phyloP scores from a whole-genome alignment of 2,888 invertebrate genomes.

The Copidosoma aretas region DNA sequence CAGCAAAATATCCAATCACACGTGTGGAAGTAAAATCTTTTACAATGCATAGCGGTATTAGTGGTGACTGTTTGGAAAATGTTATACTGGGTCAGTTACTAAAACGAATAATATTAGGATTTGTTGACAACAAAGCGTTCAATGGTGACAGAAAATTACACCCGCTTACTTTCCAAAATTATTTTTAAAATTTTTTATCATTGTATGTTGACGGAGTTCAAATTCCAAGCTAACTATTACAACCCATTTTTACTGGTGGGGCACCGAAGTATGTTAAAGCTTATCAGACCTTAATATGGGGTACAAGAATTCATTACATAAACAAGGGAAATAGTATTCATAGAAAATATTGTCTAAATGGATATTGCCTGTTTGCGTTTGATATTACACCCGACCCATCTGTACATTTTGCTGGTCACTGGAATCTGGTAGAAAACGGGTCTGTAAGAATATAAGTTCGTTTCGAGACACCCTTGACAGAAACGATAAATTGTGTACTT shows the following conservation, averaged over 20 bases:
- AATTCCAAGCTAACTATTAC: constrained; percentile 42
- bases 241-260: constrained; percentile 36
- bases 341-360: constrained; percentile 38
- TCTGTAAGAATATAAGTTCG: constrained; percentile 46
- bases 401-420: constrained; percentile 40
- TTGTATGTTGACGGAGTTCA: constrained; percentile 40
- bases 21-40: constrained; percentile 6
- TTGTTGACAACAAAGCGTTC: neutral
- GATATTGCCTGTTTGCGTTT: constrained; percentile 21
- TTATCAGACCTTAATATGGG: constrained; percentile 46
- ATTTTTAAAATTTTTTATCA: neutral
- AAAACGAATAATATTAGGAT: neutral
- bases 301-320: constrained; percentile 42
- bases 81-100: neutral
- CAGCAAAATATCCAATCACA: constrained; percentile 34
- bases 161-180: neutral
- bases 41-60: constrained; percentile 1
- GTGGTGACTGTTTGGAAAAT: neutral
- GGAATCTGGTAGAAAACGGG: constrained; percentile 43
- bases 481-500: constrained; percentile 43
- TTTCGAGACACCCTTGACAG: constrained; percentile 38
- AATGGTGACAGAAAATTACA: neutral
- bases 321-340: constrained; percentile 41
- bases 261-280: constrained; percentile 40
- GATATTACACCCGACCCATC: constrained; percentile 46